Evolutionary conservation across 2,888 invertebrate species (phyloP).

Genomic region (Andrena praecox): DNA sequence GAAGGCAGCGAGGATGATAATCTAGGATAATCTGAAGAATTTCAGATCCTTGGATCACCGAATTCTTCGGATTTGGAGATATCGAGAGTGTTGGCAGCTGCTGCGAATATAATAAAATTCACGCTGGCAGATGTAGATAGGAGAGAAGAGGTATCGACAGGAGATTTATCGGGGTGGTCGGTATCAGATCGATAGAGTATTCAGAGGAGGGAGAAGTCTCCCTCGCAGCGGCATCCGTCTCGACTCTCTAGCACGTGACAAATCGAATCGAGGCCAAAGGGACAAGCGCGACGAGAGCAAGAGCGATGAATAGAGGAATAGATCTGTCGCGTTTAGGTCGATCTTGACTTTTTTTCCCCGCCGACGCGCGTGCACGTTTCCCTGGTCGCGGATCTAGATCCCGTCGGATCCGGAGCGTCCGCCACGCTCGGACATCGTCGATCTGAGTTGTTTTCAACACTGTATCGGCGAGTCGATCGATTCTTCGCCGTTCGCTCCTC

Average conservation of each 20-base stretch:
- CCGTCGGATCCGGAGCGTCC: slow-evolving; percentile 34
- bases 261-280: slow-evolving; percentile 56
- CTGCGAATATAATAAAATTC: not conserved
- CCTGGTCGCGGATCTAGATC: slow-evolving; percentile 45
- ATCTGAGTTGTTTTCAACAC: slow-evolving; percentile 29
- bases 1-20: too few species aligned
- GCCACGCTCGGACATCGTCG: not conserved
- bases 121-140: not conserved
- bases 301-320: slow-evolving; percentile 61
- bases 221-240: slow-evolving; percentile 20
- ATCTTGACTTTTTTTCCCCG: slow-evolving; percentile 18
- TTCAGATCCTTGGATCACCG: too few species aligned
- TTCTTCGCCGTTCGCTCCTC: slow-evolving; percentile 10
- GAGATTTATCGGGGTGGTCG: slow-evolving; percentile 41
- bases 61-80: not conserved
- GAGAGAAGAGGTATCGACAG: slow-evolving; percentile 9
- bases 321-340: slow-evolving; percentile 64
- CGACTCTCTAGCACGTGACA: slow-evolving; percentile 46
- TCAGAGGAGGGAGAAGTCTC: slow-evolving; percentile 5
- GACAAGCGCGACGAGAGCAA: slow-evolving; percentile 21
- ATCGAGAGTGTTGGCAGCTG: too few species aligned
- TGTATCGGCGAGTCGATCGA: slow-evolving; percentile 39
- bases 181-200: slow-evolving; percentile 33
- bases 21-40: too few species aligned
- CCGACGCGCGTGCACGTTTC: slow-evolving; percentile 8